These are phyloP conservation scores for Virgularia gustaviana DNA, from an alignment of 92 coral and sea anemone genomes.

Conservation along the genomic window DNA sequence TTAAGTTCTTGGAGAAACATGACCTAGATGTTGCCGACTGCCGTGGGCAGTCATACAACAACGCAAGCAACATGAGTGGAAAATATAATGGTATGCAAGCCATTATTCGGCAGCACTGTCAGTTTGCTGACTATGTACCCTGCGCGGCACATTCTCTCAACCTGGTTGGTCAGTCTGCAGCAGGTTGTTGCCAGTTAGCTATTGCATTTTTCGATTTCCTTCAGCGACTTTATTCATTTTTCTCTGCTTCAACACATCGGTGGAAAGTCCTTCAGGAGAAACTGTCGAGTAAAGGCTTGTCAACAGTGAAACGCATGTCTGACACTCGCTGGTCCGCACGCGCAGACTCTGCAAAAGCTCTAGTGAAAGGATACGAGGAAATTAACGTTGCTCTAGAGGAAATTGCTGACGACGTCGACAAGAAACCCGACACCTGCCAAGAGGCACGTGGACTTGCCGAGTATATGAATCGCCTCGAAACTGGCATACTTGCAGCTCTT, in stretches of 20 bases:
- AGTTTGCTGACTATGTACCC: slow-evolving; percentile 32
- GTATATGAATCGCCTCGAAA: slow-evolving; percentile 10
- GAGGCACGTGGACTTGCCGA: slow-evolving; percentile 4
- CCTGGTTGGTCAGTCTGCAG: slow-evolving; percentile 6
- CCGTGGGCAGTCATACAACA: slow-evolving; percentile 31
- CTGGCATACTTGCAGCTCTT: background rate
- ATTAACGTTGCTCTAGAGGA: background rate
- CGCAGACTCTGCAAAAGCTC: slow-evolving; percentile 17
- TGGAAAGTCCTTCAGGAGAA: slow-evolving; percentile 23
- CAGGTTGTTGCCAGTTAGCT: slow-evolving; percentile 1
- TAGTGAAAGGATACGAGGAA: slow-evolving; percentile 12
- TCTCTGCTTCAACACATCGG: slow-evolving; percentile 33
- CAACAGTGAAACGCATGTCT: slow-evolving; percentile 25
- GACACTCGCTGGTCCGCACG: no score
- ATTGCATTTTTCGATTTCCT: slow-evolving; percentile 15
- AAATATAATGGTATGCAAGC: slow-evolving; percentile 33
- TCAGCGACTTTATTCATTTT: slow-evolving; percentile 23
- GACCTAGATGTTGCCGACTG: slow-evolving; percentile 3
- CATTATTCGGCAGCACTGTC: slow-evolving; percentile 21
- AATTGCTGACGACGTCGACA: background rate
- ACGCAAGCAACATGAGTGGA: slow-evolving; percentile 15
- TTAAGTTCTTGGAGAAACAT: background rate
- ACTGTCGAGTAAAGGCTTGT: slow-evolving; percentile 4
- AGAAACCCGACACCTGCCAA: background rate
- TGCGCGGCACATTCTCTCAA: slow-evolving; percentile 25